phyloP scores from a whole-genome alignment of 2,888 invertebrate genomes.

The Troides aeacus region DNA sequence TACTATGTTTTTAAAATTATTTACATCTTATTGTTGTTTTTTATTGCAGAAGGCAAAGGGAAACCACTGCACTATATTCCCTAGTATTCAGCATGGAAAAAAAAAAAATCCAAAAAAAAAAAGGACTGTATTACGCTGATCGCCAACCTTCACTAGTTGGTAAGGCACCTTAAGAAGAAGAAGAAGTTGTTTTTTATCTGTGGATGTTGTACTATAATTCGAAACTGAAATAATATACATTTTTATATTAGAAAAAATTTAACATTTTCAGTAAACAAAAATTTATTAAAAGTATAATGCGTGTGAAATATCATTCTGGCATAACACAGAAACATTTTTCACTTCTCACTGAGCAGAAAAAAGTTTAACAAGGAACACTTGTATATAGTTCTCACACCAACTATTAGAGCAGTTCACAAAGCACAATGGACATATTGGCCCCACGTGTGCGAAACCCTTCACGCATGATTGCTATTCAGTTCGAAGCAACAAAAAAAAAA shows the following conservation, averaged over 20 bases:
- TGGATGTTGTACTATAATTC: too few relatives aligned
- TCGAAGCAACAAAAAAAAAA: constrained; percentile 52
- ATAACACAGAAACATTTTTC: not conserved
- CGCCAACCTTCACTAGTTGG: too few relatives aligned
- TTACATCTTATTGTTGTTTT: constrained; percentile 37
- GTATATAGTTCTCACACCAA: constrained; percentile 57
- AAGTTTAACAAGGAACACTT: constrained; percentile 34
- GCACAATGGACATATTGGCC: constrained; percentile 69
- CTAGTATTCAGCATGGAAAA: too few relatives aligned
- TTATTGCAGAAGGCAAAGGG: too few relatives aligned
- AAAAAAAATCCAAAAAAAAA: too few relatives aligned
- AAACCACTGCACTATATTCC: too few relatives aligned
- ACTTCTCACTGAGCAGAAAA: constrained; percentile 26
- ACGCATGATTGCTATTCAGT: constrained; percentile 61
- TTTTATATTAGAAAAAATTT: too few relatives aligned
- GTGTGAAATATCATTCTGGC: constrained; percentile 8
- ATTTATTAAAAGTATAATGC: not conserved
- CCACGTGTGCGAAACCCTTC: constrained; percentile 73
- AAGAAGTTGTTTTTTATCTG: constrained; percentile 33
- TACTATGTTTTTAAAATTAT: not conserved
- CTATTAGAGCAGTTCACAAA: constrained; percentile 58
- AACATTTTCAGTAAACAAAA: not conserved
- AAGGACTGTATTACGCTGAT: too few relatives aligned
- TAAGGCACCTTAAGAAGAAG: too few relatives aligned
- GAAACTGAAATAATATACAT: too few relatives aligned